Percentiles rank a stretch among this genome's conserved stretches.
These are phyloP conservation scores for Oncorhynchus nerka DNA, from an alignment of 2,113 vertebrate species.

Conservation along the genomic window DNA sequence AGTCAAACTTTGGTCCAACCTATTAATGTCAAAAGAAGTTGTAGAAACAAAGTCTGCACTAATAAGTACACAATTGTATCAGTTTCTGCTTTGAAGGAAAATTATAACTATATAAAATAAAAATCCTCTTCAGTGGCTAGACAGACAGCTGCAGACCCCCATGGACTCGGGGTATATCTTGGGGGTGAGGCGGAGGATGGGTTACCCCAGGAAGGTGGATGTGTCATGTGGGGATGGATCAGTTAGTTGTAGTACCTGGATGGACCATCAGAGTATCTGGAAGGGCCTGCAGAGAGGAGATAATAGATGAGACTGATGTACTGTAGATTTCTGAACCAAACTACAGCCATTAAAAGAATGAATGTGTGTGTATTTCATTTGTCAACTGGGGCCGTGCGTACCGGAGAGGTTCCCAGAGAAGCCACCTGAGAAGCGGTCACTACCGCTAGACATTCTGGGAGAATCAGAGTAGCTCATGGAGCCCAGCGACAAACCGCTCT, in stretches of 20 bases:
- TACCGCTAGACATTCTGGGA: conserved; percentile 38
- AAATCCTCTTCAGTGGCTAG: neutral
- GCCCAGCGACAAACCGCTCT: conserved; percentile 35
- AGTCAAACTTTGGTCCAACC: neutral
- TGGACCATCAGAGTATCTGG: conserved; percentile 46
- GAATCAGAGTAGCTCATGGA: conserved; percentile 55
- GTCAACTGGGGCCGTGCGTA: conserved; percentile 5
- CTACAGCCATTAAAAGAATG: no score
- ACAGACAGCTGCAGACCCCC: neutral
- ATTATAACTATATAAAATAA: neutral
- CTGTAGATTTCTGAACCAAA: no score
- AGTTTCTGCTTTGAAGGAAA: neutral
- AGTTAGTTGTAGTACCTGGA: conserved; percentile 65
- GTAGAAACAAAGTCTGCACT: neutral
- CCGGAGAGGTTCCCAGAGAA: conserved; percentile 50
- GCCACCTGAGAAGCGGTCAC: conserved; percentile 50
- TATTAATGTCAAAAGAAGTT: neutral
- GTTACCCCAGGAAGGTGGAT: neutral
- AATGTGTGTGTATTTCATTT: no score
- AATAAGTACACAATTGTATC: neutral
- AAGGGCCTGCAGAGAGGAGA: conserved; percentile 52
- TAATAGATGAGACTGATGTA: no score
- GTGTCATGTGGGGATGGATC: neutral
- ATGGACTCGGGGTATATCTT: neutral
- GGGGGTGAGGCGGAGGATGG: neutral